These are phyloP conservation scores for Calidris pygmaea DNA, from an alignment of 2,113 vertebrate genomes.

Conservation along the genomic window DNA sequence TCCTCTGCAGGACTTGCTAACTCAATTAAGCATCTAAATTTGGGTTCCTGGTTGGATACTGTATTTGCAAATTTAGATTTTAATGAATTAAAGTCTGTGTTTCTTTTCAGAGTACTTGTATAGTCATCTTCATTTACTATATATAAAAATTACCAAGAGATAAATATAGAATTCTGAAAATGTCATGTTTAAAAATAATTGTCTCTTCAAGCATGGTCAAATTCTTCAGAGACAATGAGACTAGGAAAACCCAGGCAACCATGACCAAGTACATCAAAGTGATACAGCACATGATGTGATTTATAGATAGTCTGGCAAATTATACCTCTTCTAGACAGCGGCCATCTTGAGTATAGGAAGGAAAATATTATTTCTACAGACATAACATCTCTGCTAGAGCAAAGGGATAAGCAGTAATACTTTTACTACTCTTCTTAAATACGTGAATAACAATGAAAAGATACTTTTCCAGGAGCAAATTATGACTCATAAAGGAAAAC, in stretches of 20 bases:
- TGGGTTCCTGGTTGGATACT: background rate
- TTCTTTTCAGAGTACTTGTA: background rate
- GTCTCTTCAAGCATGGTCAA: background rate
- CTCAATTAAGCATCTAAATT: conserved; percentile 39
- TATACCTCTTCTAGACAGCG: background rate
- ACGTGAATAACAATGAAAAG: background rate
- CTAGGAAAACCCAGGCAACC: conserved; percentile 25
- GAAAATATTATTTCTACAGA: background rate
- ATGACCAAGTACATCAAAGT: conserved; percentile 7
- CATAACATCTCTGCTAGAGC: background rate
- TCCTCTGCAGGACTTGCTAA: background rate
- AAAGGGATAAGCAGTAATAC: background rate
- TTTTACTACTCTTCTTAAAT: background rate
- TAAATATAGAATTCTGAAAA: conserved; percentile 30
- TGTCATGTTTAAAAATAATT: conserved; percentile 14
- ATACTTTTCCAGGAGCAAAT: background rate
- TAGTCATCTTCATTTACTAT: conserved; percentile 20
- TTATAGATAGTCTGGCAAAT: background rate
- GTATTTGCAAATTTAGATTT: conserved; percentile 23
- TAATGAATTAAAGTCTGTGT: conserved; percentile 29
- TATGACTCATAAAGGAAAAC: background rate
- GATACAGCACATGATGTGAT: background rate
- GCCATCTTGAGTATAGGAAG: background rate
- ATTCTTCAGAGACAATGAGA: conserved; percentile 16
- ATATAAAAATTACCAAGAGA: background rate